Conservation (phyloP, 23 tunicate species). For the Botrylloides violaceus region DNA sequence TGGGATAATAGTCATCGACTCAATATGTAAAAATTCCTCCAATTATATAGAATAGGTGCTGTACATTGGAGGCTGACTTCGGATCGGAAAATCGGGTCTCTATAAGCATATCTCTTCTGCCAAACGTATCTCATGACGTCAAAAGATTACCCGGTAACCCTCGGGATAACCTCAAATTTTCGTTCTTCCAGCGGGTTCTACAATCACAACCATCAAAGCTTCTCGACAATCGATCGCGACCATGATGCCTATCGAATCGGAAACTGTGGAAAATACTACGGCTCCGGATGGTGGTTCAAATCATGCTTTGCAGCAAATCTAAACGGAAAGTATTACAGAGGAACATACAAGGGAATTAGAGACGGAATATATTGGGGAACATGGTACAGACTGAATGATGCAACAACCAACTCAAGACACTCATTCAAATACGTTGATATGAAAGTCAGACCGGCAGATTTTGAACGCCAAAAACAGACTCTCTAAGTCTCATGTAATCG, state of each 20-base stretch:
- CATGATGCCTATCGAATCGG: conserved; percentile 51
- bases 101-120: neutral
- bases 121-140: neutral
- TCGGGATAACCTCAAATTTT: neutral
- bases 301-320: conserved; percentile 82
- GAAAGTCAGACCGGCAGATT: conserved; percentile 62
- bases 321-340: conserved; percentile 69
- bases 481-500: no score
- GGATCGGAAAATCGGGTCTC: neutral
- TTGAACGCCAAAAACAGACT: no score
- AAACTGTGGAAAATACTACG: conserved; percentile 65
- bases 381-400: conserved; percentile 51
- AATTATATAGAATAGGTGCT: neutral
- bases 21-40: neutral
- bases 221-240: conserved; percentile 43
- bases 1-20: no score
- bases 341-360: conserved; percentile 42
- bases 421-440: conserved; percentile 78
- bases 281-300: conserved; percentile 87
- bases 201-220: conserved; percentile 46
- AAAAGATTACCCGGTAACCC: neutral
- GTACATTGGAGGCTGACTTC: no score
- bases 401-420: conserved; percentile 23
- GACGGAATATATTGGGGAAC: conserved; percentile 89
- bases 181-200: conserved; percentile 25